These are phyloP conservation scores for Alces alces DNA, from an alignment of 2,113 vertebrate species.

Conservation along the genomic window DNA sequence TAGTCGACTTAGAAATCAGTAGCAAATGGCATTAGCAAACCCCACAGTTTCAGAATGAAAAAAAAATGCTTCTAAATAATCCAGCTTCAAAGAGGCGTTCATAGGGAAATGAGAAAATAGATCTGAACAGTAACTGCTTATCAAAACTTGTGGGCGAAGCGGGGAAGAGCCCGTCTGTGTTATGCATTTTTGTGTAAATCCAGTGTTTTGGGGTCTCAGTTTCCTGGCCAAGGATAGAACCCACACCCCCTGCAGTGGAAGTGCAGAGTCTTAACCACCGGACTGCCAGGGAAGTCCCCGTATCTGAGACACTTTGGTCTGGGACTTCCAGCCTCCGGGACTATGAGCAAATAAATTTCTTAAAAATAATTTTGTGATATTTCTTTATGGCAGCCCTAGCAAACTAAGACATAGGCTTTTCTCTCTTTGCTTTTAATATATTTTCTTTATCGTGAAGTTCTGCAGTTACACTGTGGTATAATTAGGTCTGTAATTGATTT, in stretches of 20 bases:
- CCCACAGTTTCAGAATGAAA: not conserved
- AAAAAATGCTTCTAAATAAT: accelerated
- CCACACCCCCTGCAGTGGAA: not conserved
- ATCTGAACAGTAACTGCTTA: accelerated
- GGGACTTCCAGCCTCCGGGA: not conserved
- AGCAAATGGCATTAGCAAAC: not conserved
- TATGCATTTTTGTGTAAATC: not conserved
- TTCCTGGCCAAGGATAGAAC: not conserved
- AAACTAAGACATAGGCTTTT: not conserved
- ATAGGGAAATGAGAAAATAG: not conserved
- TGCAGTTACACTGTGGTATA: not conserved
- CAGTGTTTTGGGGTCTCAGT: not conserved
- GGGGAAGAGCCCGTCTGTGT: not conserved
- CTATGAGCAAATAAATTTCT: accelerated
- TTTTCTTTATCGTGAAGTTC: not conserved
- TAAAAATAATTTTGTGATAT: not conserved
- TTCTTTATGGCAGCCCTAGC: not conserved
- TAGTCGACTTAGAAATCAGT: not conserved
- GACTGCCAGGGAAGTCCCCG: not conserved
- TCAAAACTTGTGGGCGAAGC: accelerated
- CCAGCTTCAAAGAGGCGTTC: accelerated
- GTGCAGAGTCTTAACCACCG: accelerated
- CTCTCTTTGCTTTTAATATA: not conserved
- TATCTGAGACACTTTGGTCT: accelerated
- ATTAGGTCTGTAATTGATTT: not conserved